Evolutionary conservation across 2,113 vertebrate species (phyloP).

Genomic region (Pterophyllum scalare): DNA sequence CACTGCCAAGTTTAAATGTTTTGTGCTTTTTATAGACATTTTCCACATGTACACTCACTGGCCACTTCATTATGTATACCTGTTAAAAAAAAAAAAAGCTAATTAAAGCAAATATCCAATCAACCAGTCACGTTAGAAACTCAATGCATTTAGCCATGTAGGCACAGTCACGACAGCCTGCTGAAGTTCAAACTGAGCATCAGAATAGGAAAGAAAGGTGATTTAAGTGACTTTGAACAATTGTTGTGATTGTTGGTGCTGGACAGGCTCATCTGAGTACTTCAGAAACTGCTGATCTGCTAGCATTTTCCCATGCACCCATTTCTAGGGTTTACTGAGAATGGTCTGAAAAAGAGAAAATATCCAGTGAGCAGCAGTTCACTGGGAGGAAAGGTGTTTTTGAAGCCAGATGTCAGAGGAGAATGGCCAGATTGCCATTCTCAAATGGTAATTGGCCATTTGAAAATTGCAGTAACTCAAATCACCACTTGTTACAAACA

Average conservation of each 20-base stretch:
- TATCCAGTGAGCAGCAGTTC: neutral
- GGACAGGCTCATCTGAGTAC: neutral
- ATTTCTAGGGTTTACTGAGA: neutral
- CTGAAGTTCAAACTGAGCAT: neutral
- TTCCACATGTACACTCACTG: neutral
- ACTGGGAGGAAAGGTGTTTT: neutral
- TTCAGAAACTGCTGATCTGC: neutral
- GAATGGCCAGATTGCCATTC: neutral
- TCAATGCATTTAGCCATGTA: neutral
- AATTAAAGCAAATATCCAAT: neutral
- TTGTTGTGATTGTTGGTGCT: neutral
- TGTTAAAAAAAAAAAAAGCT: neutral
- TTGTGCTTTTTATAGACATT: neutral
- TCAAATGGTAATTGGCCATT: too few species aligned
- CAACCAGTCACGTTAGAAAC: neutral
- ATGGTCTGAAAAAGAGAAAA: neutral
- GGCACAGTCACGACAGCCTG: fast-evolving
- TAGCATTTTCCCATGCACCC: neutral
- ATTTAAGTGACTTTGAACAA: neutral
- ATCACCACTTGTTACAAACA: neutral
- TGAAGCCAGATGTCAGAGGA: neutral
- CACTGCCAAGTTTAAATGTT: neutral
- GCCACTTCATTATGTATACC: neutral
- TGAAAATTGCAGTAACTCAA: neutral
- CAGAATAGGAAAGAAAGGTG: neutral